These are phyloP conservation scores for Psittacula echo DNA, from an alignment of 2,797 vertebrate species.

Conservation along the genomic window DNA sequence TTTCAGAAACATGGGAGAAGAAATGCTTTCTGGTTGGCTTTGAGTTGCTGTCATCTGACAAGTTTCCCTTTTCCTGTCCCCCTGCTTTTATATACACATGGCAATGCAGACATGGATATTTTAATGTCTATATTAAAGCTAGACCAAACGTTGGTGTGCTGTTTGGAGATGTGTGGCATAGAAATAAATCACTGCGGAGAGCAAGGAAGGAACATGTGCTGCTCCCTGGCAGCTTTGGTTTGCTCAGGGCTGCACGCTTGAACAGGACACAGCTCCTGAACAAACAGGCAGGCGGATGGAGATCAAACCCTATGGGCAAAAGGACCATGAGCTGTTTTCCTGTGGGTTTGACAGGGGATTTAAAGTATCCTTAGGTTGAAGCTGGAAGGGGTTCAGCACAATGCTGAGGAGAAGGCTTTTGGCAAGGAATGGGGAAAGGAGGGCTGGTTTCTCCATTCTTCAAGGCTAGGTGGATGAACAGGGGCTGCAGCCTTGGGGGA, in stretches of 20 bases:
- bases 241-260: not conserved
- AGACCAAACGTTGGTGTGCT: not conserved
- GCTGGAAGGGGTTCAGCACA: not conserved
- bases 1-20: conserved; percentile 47
- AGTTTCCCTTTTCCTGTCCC: conserved; percentile 29
- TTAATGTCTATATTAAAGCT: not conserved
- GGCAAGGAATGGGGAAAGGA: not conserved
- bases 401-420: not conserved
- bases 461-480: not conserved
- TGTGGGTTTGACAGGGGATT: not conserved
- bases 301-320: not conserved
- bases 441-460: not conserved
- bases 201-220: not conserved
- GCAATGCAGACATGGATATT: not conserved
- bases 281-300: not conserved
- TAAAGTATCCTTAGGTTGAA: not conserved
- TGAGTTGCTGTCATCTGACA: conserved; percentile 4
- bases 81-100: conserved; percentile 31
- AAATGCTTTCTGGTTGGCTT: conserved; percentile 38
- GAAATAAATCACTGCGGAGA: conserved; percentile 27
- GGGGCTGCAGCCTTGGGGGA: not conserved
- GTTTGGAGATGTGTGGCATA: conserved; percentile 19
- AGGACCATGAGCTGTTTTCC: not conserved
- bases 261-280: not conserved
- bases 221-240: not conserved